phyloP scores from a whole-genome alignment of 1,140 invertebrate genomes.

The Hyposmocoma kahamanoa region DNA sequence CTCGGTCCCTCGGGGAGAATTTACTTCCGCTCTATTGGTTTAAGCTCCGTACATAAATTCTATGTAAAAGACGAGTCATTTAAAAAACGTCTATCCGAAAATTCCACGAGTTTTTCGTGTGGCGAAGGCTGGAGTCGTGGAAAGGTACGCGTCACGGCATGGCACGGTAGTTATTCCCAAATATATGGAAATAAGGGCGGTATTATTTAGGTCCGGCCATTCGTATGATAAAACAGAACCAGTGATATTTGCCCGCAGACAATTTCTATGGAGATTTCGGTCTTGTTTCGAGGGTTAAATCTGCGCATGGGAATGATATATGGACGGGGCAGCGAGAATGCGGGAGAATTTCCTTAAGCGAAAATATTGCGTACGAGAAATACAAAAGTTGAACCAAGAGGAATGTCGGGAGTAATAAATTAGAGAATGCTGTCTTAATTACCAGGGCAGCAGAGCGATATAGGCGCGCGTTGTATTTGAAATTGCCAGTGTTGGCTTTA shows the following conservation, averaged over 20 bases:
- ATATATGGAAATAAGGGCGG: conserved; percentile 59
- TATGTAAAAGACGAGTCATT: conserved; percentile 28
- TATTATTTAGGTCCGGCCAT: conserved; percentile 67
- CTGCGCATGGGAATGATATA: conserved; percentile 61
- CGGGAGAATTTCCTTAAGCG: conserved; percentile 40
- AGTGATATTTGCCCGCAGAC: conserved; percentile 59
- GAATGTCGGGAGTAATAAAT: conserved; percentile 12
- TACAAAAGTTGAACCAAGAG: conserved; percentile 23
- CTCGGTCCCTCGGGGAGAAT: conserved; percentile 28
- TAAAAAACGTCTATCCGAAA: conserved; percentile 13
- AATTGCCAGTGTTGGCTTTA: conserved; percentile 20
- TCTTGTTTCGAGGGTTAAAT: conserved; percentile 64
- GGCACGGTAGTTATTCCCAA: conserved; percentile 38
- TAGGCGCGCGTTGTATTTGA: conserved; percentile 29
- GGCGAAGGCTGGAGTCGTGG: conserved; percentile 21
- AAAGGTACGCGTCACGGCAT: conserved; percentile 39
- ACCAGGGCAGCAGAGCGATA: conserved; percentile 31
- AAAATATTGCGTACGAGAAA: conserved; percentile 42
- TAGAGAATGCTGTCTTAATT: conserved; percentile 28
- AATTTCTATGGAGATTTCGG: conserved; percentile 68
- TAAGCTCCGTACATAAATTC: conserved; percentile 24
- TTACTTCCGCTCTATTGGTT: conserved; percentile 46
- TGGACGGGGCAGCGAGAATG: conserved; percentile 26
- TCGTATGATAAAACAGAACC: conserved; percentile 65
- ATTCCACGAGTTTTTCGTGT: conserved; percentile 30